Conservation (phyloP, 2,113 vertebrate genomes). For the Riparia riparia region DNA sequence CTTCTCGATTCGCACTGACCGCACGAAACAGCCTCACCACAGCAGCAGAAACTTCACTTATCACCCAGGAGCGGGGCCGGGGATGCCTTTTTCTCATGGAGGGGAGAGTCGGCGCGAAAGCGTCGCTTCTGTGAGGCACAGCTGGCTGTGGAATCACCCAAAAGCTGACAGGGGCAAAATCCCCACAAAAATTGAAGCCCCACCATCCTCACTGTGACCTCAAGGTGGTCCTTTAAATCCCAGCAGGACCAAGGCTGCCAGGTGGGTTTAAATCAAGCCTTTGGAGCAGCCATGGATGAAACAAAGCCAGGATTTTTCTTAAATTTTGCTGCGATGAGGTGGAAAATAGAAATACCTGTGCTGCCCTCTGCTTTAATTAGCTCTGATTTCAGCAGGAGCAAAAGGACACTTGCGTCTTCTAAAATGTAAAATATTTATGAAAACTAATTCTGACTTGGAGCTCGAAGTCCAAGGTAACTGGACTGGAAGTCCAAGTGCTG, state of each 20-base stretch:
- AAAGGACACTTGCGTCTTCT: not conserved
- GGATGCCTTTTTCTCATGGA: not conserved
- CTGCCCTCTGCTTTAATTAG: not conserved
- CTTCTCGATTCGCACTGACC: conserved; percentile 65
- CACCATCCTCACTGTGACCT: not conserved
- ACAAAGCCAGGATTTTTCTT: not conserved
- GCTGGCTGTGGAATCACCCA: rapidly evolving
- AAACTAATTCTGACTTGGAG: not conserved
- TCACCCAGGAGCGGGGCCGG: not conserved
- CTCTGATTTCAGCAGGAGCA: not conserved
- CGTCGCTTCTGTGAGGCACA: not conserved
- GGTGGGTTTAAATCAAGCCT: not conserved
- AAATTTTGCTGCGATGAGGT: rapidly evolving
- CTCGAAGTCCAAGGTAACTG: not conserved
- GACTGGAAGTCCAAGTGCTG: not conserved
- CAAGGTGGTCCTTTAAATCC: rapidly evolving
- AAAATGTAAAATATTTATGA: not conserved
- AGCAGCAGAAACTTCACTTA: not conserved
- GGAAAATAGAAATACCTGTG: rapidly evolving
- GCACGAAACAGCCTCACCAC: not conserved
- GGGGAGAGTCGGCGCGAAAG: not conserved
- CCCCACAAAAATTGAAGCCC: rapidly evolving
- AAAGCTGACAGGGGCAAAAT: not conserved
- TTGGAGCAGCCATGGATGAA: rapidly evolving
- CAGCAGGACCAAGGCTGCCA: too few species aligned